These are phyloP conservation scores for Perca fluviatilis DNA, from an alignment of 2,113 vertebrate genomes.

Conservation along the genomic window DNA sequence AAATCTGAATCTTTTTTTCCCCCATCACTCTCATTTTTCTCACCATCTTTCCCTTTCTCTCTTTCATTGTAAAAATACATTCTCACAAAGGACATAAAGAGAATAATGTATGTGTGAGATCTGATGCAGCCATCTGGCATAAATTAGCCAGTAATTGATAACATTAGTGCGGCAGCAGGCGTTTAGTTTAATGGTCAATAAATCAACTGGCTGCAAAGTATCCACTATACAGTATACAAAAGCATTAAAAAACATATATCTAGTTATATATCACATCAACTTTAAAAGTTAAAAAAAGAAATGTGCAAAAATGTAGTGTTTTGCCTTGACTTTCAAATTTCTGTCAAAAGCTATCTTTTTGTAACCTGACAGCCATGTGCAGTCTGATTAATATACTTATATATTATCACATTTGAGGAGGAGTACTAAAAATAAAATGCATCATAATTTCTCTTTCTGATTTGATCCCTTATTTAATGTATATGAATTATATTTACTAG, in stretches of 20 bases:
- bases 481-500: background rate
- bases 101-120: constrained; percentile 4
- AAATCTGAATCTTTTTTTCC: background rate
- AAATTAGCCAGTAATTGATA: constrained; percentile 29
- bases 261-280: background rate
- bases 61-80: background rate
- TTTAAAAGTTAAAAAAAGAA: background rate
- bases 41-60: background rate
- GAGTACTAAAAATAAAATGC: background rate
- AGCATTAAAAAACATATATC: background rate
- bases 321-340: background rate
- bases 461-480: background rate
- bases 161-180: background rate
- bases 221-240: background rate
- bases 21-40: background rate
- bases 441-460: background rate
- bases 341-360: background rate
- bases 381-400: background rate
- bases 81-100: constrained; percentile 11
- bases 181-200: constrained; percentile 38
- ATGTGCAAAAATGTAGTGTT: background rate
- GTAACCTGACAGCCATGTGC: background rate
- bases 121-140: constrained; percentile 18
- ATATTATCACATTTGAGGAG: background rate
- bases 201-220: constrained; percentile 17